Base-by-base conservation (phyloP, 2,888 invertebrate species). In the Cephalotes varians region DNA sequence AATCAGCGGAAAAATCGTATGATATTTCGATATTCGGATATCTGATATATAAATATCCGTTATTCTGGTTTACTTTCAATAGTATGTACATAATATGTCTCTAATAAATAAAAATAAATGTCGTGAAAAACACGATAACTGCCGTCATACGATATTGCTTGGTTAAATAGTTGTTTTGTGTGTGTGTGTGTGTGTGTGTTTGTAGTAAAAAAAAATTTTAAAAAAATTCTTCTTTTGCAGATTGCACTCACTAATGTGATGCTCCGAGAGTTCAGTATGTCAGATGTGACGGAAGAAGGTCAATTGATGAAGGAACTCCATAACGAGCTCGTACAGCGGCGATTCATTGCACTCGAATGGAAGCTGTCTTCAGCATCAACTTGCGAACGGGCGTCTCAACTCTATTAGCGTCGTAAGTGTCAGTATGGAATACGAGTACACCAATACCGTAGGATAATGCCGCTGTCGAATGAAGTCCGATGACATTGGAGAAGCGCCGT, bases 351-450 rank as follows among this genome's bases (percentile, higher is more conserved):
- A 54, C 1, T 34, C 25, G 7, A 85, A 86, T 5, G 90, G 88
- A 4, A 89, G 28, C 37, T 90, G 76, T 73, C 77, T 84, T 86
- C n/a, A 89, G 31, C n/a, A 82, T 44, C 9, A 89, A 71, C 28
- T 77, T 71, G 10, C 54, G 40, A 56, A 25, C n/a, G 3, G 21
- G 21, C 1, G 34, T 44, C 12, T 60, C 69, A 2, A 12, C 21
- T 54, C 64, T 82, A 62, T 87, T 77, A 10, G 49, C 28, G 6
- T 77, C 21, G 2, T 62, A 62, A 62, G 37, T 12, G 7, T 64
- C 34, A 3, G 10, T 21, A n/a, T 15, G 40, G 3, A 25, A 47
- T 28, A 56, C 76, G 10, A 77, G 71, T 28, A 60, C 58, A 0
- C 47, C 64, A 18, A 65, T 54, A n/a, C 10, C 60, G 9, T 84